Base-by-base conservation (phyloP, 2,888 invertebrate species). In the Cataglyphis rosenhaueri region DNA sequence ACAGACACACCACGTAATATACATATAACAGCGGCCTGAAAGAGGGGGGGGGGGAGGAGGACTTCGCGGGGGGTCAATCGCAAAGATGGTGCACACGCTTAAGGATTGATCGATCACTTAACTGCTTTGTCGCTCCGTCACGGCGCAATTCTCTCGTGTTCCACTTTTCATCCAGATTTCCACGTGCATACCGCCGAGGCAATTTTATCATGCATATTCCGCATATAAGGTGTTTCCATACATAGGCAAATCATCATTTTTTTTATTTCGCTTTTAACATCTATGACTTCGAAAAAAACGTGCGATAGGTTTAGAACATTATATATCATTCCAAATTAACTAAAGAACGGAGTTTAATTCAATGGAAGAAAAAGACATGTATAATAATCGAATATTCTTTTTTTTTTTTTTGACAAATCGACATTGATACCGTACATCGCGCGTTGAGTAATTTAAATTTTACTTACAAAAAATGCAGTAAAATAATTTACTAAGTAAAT, bases 91-190 rank as follows among this genome's bases (percentile, higher is more conserved):
- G 81, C 70, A 83, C 78, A 84, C 61, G 18, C 75, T 68, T 84
- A 86, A 68, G 83, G 83, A 79, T 84, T 71, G 85, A 89, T 89
- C 89, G 90, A 89, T 89, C 88, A 88, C 90, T 90, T 90, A 89
- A 83, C 88, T 82, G 87, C 87, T 86, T 86, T 86, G 89, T 87
- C 85, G 87, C 85, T 64, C 84, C 85, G 83, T 85, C 87, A 85
- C 85, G 83, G 83, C 84, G 78, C 81, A 85, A 85, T 87, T 84
- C 85, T 84, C 87, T 70, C 87, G 78, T 85, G 87, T 82, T 86
- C 90, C 81, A 89, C 90, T 89, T 89, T 89, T 88, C 88, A 85
- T 59, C 57, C 41, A 84, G 21, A 55, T 71, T 41, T 41, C 64
- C 62, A 70, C 66, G 62, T 81, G 81, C 62, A 57, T 65, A 44